Evolutionary conservation across 2,113 vertebrate species (phyloP).

Genomic region (Dendrocopos noguchii): DNA sequence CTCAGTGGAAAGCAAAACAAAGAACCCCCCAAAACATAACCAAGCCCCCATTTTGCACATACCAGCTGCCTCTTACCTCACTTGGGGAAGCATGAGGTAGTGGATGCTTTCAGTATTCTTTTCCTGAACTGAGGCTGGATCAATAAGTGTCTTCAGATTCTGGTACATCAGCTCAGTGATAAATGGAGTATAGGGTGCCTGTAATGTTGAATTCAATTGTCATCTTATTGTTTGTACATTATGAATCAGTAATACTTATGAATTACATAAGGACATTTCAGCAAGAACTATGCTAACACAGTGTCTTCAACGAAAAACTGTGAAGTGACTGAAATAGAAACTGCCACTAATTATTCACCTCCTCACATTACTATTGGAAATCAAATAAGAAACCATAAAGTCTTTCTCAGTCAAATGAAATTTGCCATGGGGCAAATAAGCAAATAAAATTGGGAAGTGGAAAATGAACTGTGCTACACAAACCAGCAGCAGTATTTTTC

Average conservation of each 20-base stretch:
- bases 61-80: conserved; percentile 78
- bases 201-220: conserved; percentile 27
- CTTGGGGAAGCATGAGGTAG: conserved; percentile 95
- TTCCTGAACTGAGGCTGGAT: conserved; percentile 86
- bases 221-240: not conserved
- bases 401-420: not conserved
- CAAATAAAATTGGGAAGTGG: not conserved
- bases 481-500: not conserved
- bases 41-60: not conserved
- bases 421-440: not conserved
- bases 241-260: not conserved
- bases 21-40: not conserved
- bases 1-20: not conserved
- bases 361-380: not conserved
- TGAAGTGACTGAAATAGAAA: not conserved
- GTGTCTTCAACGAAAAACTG: not conserved
- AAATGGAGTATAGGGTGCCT: conserved; percentile 98
- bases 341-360: not conserved
- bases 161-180: conserved; percentile 99
- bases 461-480: not conserved
- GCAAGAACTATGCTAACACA: not conserved
- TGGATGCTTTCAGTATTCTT: conserved; percentile 93
- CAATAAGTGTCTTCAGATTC: conserved; percentile 90
- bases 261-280: not conserved
- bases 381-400: not conserved